Evolutionary conservation across 2,797 vertebrate genomes (phyloP), one percentile per base, ranked within the genome.

Genomic region (Chelon auratus): DNA sequence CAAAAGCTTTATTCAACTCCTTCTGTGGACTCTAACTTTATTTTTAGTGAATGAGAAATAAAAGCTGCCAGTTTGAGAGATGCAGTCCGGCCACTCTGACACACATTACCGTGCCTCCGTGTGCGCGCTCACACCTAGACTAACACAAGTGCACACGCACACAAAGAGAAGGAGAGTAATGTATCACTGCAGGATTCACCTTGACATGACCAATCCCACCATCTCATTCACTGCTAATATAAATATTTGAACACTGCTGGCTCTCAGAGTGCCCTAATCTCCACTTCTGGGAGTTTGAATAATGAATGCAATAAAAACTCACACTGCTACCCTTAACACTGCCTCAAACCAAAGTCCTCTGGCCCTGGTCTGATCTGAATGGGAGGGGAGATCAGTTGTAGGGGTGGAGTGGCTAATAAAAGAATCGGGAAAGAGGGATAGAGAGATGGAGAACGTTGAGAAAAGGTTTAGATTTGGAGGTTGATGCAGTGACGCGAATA

Each of bases 241-340:
- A 68, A 92, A 93, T 90, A 88, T 90, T 93, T 90, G 15, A 92
- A 67, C 59, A 4, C 24, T 0, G 17, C 71, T 68, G 66, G 71
- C 79, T 82, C 76, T 76, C 79, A 77, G 64, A 78, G 71, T 77
- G 82, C 87, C 75, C 75, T 84, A 87, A 92, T 90, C 80, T 86
- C 72, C 83, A 75, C 72, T 77, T 81, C 85, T 85, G 70, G 62
- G 64, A 69, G 81, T 78, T 42, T 89, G 78, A 90, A 91, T 90
- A 89, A 90, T 87, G 70, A 84, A 92, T 90, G 87, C 80, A 85
- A 83, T 83, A 78, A 86, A 90, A 91, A 87, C 77, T 81, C 83
- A 85, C 75, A 69, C 69, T 33, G 67, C 82, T 78, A 47, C 71
- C 80, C 77, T 80, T 73, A 70, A 66, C 37, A 40, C 70, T 42